Percentiles rank a stretch among this genome's conserved stretches.
phyloP scores from a whole-genome alignment of 2,888 invertebrate genomes.

The Torymus tubicola region DNA sequence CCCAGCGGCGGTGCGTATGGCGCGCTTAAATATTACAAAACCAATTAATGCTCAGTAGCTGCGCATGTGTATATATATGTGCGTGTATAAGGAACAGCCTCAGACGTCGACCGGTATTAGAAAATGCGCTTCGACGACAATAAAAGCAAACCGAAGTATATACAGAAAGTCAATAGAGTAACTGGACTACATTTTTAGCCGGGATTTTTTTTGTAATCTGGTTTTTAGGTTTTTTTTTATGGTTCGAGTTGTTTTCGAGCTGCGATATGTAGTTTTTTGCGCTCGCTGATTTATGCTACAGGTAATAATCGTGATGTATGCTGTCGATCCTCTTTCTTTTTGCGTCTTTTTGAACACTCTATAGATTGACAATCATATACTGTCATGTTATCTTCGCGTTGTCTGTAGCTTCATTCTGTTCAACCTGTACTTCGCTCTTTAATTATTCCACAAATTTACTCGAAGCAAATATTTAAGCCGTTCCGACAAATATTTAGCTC shows the following conservation, averaged over 20 bases:
- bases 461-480: too few species aligned
- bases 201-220: not conserved
- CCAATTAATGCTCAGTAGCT: slow-evolving; percentile 36
- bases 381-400: too few species aligned
- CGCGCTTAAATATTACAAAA: slow-evolving; percentile 35
- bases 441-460: too few species aligned
- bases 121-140: not conserved
- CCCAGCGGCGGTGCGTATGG: not conserved
- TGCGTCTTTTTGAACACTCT: too few species aligned
- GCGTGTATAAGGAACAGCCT: not conserved
- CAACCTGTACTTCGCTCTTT: too few species aligned
- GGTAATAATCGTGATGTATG: too few species aligned
- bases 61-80: not conserved
- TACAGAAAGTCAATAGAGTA: slow-evolving; percentile 1
- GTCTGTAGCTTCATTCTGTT: too few species aligned
- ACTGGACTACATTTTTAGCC: slow-evolving; percentile 18
- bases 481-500: too few species aligned
- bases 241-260: not conserved
- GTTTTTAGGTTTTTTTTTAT: not conserved
- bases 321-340: too few species aligned
- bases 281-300: too few species aligned
- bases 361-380: too few species aligned
- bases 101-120: slow-evolving; percentile 20
- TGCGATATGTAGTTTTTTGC: too few species aligned
- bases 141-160: not conserved